These are phyloP conservation scores for Malaclemys terrapin DNA, from an alignment of 2,113 vertebrate genomes.

Conservation along the genomic window DNA sequence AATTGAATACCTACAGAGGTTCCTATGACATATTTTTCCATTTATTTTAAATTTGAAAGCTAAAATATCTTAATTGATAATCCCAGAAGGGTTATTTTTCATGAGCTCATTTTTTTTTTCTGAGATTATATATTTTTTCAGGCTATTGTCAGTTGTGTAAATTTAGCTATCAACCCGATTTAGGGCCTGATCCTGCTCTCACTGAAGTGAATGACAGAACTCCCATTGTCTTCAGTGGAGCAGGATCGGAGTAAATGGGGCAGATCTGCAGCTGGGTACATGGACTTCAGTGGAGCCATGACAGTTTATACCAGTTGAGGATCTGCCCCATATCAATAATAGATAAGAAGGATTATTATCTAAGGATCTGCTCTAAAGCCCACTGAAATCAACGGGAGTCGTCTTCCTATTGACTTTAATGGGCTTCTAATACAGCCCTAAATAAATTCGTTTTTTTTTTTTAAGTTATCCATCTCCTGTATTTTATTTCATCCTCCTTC, in stretches of 20 bases:
- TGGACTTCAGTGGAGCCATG: neutral
- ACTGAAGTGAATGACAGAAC: neutral
- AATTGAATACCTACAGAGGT: conserved; percentile 63
- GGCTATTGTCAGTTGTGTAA: conserved; percentile 58
- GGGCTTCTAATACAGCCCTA: neutral
- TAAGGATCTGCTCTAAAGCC: neutral
- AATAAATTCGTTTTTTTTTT: neutral
- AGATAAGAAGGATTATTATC: neutral
- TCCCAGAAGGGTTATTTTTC: conserved; percentile 56
- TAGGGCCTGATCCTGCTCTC: conserved; percentile 26
- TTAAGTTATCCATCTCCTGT: neutral
- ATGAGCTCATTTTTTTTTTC: conserved; percentile 58
- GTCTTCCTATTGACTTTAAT: neutral
- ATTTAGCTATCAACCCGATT: conserved; percentile 64
- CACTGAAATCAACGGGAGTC: neutral
- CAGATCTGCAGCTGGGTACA: neutral
- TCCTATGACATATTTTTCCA: conserved; percentile 69
- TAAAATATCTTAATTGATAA: conserved; percentile 68
- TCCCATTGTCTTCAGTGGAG: neutral
- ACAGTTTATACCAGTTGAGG: neutral
- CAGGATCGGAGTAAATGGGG: conserved; percentile 32
- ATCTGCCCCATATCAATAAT: neutral
- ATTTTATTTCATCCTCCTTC: neutral
- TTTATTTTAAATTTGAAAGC: conserved; percentile 67
- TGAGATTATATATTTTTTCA: conserved; percentile 53